phyloP scores from a whole-genome alignment of 2,113 vertebrate species.

The Bagarius yarrelli region DNA sequence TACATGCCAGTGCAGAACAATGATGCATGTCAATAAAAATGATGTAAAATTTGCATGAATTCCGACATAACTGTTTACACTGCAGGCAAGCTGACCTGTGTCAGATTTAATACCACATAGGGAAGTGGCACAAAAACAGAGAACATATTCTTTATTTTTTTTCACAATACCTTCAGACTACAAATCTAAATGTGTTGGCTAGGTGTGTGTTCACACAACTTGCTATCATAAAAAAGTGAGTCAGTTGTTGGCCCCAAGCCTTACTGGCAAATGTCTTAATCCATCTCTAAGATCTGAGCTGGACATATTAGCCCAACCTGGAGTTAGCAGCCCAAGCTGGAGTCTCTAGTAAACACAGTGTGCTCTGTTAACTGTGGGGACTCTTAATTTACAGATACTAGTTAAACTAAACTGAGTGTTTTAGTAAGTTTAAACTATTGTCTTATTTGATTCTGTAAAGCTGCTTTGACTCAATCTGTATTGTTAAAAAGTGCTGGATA shows the following conservation, averaged over 20 bases:
- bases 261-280: conserved; percentile 45
- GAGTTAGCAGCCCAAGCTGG: conserved; percentile 1
- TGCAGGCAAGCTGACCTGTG: too few species aligned
- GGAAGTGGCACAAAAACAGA: too few species aligned
- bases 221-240: conserved; percentile 25
- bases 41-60: neutral
- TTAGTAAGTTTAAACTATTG: too few species aligned
- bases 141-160: too few species aligned
- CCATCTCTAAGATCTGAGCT: conserved; percentile 29
- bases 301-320: conserved; percentile 33
- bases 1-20: conserved; percentile 42
- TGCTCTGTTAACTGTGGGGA: neutral
- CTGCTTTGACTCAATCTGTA: too few species aligned
- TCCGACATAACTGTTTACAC: too few species aligned
- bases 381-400: too few species aligned
- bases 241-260: conserved; percentile 30
- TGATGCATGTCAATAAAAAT: conserved; percentile 38
- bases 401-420: too few species aligned
- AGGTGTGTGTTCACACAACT: neutral
- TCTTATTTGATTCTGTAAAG: too few species aligned
- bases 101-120: too few species aligned
- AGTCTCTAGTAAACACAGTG: neutral
- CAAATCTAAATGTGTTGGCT: neutral
- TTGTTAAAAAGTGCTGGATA: too few species aligned
- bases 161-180: too few species aligned